Conservation (phyloP, 2,888 invertebrate species). For the Lasioglossum marginatum region DNA sequence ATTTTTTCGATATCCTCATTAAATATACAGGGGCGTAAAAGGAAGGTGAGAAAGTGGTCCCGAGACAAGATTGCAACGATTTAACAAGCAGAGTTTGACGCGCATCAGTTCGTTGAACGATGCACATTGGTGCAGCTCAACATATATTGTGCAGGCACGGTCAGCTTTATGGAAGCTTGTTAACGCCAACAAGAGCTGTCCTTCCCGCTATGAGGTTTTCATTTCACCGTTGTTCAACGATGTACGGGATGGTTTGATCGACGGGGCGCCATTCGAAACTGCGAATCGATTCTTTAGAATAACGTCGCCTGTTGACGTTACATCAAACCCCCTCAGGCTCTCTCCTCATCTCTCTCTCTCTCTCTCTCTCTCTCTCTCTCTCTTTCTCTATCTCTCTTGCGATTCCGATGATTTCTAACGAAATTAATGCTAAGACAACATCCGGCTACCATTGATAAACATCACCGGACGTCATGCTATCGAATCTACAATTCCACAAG, state of each 20-base stretch:
- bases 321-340: background rate
- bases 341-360: too few relatives aligned
- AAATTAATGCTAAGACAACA: constrained; percentile 25
- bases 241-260: constrained; percentile 35
- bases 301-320: constrained; percentile 40
- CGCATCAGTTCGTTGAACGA: constrained; percentile 27
- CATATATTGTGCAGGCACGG: constrained; percentile 20
- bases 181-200: constrained; percentile 53
- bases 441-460: constrained; percentile 1
- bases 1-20: background rate
- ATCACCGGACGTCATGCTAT: background rate
- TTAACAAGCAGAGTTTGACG: constrained; percentile 26
- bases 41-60: background rate
- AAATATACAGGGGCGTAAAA: background rate
- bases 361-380: too few relatives aligned
- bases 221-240: constrained; percentile 46
- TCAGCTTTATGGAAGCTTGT: constrained; percentile 64
- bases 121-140: background rate
- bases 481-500: constrained; percentile 1
- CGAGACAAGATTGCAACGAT: constrained; percentile 19
- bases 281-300: constrained; percentile 44
- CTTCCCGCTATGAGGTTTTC: constrained; percentile 46
- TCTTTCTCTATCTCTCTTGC: background rate
- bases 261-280: constrained; percentile 30
- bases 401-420: constrained; percentile 29